Conservation (phyloP, 2,888 invertebrate species). For the Phytoseiulus persimilis region DNA sequence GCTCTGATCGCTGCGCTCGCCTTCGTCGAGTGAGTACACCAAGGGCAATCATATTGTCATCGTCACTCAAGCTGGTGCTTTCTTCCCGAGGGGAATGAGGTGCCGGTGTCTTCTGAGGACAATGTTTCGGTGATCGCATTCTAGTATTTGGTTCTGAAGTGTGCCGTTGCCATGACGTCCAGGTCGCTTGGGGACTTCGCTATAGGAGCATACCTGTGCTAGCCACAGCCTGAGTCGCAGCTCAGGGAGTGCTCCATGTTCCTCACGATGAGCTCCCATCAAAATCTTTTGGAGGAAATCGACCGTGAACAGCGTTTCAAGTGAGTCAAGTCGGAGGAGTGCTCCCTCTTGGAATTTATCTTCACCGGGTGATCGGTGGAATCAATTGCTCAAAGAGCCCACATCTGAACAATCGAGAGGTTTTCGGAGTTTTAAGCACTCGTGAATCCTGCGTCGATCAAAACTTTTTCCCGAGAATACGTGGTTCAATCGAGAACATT, state of each 20-base stretch:
- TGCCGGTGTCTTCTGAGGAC: background rate
- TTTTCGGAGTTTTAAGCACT: too few relatives aligned
- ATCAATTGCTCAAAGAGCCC: too few relatives aligned
- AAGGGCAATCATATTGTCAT: background rate
- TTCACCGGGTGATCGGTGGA: too few relatives aligned
- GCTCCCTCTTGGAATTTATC: background rate
- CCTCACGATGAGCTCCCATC: constrained; percentile 30
- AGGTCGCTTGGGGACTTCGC: background rate
- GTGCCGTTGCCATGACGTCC: background rate
- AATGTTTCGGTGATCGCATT: background rate
- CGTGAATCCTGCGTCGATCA: too few relatives aligned
- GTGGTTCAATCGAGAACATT: too few relatives aligned
- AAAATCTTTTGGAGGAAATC: constrained; percentile 30
- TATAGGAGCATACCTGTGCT: background rate
- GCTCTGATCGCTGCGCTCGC: background rate
- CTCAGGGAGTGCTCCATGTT: constrained; percentile 10
- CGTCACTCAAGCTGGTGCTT: too few relatives aligned
- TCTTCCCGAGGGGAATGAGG: background rate
- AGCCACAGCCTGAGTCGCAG: background rate
- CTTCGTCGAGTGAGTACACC: background rate
- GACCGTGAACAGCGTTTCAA: constrained; percentile 31
- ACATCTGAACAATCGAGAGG: too few relatives aligned
- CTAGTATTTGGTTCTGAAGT: background rate
- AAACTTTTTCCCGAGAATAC: too few relatives aligned
- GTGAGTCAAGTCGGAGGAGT: background rate